phyloP scores from a whole-genome alignment of 2,797 vertebrate genomes.

The Anabas testudineus region DNA sequence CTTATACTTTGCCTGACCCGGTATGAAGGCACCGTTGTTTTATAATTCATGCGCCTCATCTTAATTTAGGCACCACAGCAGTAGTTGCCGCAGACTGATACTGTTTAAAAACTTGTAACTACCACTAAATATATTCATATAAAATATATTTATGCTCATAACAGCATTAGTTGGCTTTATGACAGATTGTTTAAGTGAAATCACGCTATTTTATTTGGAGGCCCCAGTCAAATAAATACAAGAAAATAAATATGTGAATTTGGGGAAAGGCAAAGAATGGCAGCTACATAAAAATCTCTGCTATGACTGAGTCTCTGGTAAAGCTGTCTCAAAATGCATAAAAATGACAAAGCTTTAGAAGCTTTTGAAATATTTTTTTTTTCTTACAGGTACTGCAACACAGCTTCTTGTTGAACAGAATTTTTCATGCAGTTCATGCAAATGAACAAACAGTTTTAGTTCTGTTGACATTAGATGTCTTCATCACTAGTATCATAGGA shows the following conservation, averaged over 20 bases:
- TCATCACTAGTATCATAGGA: constrained; percentile 80
- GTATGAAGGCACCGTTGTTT: constrained; percentile 75
- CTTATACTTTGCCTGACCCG: constrained; percentile 67
- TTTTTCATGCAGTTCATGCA: constrained; percentile 98
- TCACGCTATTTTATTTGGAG: constrained; percentile 60
- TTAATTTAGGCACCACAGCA: constrained; percentile 63
- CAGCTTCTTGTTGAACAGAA: constrained; percentile 87
- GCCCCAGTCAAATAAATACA: constrained; percentile 76
- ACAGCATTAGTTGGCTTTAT: constrained; percentile 74
- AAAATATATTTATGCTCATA: constrained; percentile 75
- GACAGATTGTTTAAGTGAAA: constrained; percentile 70
- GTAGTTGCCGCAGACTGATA: constrained; percentile 53
- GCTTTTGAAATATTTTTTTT: constrained; percentile 88
- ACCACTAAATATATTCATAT: constrained; percentile 64
- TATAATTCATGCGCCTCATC: constrained; percentile 56
- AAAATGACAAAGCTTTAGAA: constrained; percentile 92
- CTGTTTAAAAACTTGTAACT: constrained; percentile 64
- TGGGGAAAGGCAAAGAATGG: constrained; percentile 90
- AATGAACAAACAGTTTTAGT: constrained; percentile 86
- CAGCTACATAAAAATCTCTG: constrained; percentile 89
- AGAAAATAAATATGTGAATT: constrained; percentile 76
- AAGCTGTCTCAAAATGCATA: constrained; percentile 92
- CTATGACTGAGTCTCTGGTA: constrained; percentile 89
- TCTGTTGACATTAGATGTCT: constrained; percentile 80
- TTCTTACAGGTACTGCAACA: constrained; percentile 85